These are phyloP conservation scores for Lycophotia porphyrea DNA, from an alignment of 2,888 invertebrate genomes.

Conservation along the genomic window DNA sequence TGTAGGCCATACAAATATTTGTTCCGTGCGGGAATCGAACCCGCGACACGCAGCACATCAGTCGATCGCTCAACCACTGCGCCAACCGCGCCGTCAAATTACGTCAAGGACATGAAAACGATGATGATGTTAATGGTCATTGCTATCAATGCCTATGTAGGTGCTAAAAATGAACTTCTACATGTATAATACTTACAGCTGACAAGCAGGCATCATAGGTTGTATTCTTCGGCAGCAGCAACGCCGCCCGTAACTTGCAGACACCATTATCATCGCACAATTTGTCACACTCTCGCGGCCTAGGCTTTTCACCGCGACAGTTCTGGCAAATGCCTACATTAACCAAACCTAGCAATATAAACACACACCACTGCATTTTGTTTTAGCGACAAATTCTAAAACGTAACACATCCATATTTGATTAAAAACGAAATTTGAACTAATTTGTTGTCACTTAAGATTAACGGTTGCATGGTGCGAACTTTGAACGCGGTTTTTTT, in stretches of 20 bases:
- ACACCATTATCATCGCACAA: constrained; percentile 85
- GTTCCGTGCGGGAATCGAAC: too few species aligned
- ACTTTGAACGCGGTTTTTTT: constrained; percentile 26
- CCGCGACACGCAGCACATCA: too few species aligned
- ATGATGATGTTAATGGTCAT: not conserved
- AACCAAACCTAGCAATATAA: constrained; percentile 69
- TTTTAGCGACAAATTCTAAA: constrained; percentile 44
- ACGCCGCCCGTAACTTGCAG: constrained; percentile 92
- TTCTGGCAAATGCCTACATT: constrained; percentile 70
- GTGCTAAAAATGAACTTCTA: not conserved
- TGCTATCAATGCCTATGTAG: not conserved
- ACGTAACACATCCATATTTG: constrained; percentile 32
- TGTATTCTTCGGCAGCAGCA: constrained; percentile 91
- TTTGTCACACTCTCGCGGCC: constrained; percentile 84
- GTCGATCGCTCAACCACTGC: too few species aligned
- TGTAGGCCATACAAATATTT: too few species aligned
- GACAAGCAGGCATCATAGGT: constrained; percentile 88
- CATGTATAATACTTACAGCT: constrained; percentile 81
- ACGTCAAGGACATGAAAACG: not conserved
- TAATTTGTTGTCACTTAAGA: not conserved
- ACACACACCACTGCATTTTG: constrained; percentile 78
- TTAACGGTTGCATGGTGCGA: constrained; percentile 36
- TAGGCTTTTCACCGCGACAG: constrained; percentile 82
- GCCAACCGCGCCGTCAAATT: not conserved
- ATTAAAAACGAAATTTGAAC: not conserved